These are phyloP conservation scores for Cephalopterus ornatus DNA, from an alignment of 2,113 vertebrate species.

Conservation along the genomic window DNA sequence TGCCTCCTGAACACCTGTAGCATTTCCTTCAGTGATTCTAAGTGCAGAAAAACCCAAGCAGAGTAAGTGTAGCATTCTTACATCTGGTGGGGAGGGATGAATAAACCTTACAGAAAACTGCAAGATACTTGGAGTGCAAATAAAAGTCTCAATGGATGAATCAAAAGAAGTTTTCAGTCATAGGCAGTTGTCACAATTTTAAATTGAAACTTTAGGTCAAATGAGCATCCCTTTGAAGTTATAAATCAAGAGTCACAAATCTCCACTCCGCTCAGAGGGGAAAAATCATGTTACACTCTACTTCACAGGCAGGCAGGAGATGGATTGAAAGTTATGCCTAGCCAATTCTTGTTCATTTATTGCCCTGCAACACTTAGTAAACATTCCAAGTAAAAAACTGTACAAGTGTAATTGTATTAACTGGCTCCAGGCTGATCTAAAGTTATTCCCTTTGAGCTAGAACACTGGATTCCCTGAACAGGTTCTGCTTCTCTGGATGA, in stretches of 20 bases:
- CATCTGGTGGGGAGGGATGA: background rate
- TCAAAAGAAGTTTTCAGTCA: background rate
- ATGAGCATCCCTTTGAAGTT: background rate
- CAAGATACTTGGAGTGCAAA: background rate
- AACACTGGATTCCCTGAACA: background rate
- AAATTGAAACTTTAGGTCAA: background rate
- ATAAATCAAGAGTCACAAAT: background rate
- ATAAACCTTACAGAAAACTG: background rate
- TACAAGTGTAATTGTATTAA: conserved; percentile 5
- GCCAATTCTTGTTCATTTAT: background rate
- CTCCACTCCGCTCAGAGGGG: background rate
- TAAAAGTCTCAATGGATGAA: background rate
- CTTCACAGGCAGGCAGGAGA: background rate
- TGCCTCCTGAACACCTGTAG: background rate
- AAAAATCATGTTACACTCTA: background rate
- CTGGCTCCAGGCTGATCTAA: background rate
- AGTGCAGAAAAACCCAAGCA: background rate
- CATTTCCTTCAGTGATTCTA: background rate
- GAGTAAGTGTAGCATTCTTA: background rate
- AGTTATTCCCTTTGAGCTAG: background rate
- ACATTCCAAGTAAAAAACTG: background rate
- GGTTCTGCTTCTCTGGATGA: conserved; percentile 39
- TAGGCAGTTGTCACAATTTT: background rate
- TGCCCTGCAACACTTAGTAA: background rate
- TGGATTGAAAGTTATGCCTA: background rate